Evolutionary conservation across 1,140 invertebrate genomes (phyloP), one percentile per base, ranked within the genome.

Genomic region (Melanaphis sacchari): DNA sequence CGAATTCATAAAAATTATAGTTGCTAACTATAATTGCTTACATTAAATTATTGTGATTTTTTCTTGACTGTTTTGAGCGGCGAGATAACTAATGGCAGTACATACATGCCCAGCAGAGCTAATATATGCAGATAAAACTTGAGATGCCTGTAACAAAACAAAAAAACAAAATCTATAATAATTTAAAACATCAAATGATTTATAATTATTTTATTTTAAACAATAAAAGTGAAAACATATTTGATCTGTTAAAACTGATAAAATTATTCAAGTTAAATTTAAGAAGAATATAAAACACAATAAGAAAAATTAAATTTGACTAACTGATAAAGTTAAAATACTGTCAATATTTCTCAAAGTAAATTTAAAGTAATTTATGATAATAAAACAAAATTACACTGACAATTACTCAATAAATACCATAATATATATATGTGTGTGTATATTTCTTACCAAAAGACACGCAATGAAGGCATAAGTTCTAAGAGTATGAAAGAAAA

Each of bases 401-500:
- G 8, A 6, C 5, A 15, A 66, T 66, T 66, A 15, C 11, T 66
- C n/a, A 66, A 85, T 31, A 43, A n/a, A n/a, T n/a, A n/a, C n/a
- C n/a, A n/a, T n/a, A 49, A 3, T 49, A 18, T 1, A 36, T 36
- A 38, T 81, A 46, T 2, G 84, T 24, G 84, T 93, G 52, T n/a
- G 89, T 88, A 89, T 26, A 90, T 36, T 94, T 96, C 96, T 96
- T 96, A 97, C 97, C 95, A 95, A 95, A 97, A 97, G 94, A 97
- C 94, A 94, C 95, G 95, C 93, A 97, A 94, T 94, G 96, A 96
- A 93, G 97, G 95, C 94, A 96, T 95, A 93, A 99, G 97, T 95
- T 99, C 98, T 94, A 99, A 96, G n/a, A 99, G 94, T 92, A 99
- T 96, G 95, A 99, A 99, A 94, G 98, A 97, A 94, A 98, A 98